Percentiles rank a stretch among this genome's conserved stretches.
Conservation (phyloP, 2,888 invertebrate species). For the Eucriotettix oculatus region DNA sequence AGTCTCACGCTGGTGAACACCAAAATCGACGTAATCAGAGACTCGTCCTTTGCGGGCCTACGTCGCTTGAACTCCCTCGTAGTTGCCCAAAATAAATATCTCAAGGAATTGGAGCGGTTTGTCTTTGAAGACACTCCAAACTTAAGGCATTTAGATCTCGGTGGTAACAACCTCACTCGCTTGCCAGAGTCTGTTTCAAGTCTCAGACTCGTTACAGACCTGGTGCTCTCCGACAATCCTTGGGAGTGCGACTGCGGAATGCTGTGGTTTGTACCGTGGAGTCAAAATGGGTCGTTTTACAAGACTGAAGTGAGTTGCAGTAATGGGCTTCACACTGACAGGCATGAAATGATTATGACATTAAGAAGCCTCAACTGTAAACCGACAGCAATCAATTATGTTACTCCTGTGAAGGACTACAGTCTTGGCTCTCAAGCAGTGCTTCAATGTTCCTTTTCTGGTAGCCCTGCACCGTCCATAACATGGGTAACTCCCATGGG, state of each 20-base stretch:
- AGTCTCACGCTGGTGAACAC: constrained; percentile 48
- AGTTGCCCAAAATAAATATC: constrained; percentile 40
- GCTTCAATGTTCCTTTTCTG: constrained; percentile 59
- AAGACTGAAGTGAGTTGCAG: constrained; percentile 47
- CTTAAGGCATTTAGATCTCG: constrained; percentile 48
- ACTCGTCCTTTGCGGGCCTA: constrained; percentile 48
- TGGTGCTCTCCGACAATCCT: constrained; percentile 56
- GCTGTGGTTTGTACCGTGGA: constrained; percentile 56
- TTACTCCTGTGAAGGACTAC: constrained; percentile 45
- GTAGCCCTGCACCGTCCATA: constrained; percentile 61
- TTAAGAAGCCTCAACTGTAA: constrained; percentile 55
- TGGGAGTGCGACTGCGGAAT: constrained; percentile 79
- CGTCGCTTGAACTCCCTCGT: constrained; percentile 37
- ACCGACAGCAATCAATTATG: constrained; percentile 39
- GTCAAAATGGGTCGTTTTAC: constrained; percentile 27
- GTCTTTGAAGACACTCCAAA: constrained; percentile 41
- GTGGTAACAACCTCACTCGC: constrained; percentile 49
- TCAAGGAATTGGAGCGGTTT: constrained; percentile 43
- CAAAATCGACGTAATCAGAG: constrained; percentile 43
- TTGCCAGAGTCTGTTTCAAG: constrained; percentile 52
- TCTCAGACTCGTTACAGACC: constrained; percentile 40
- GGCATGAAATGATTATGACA: constrained; percentile 49
- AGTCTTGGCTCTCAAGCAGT: constrained; percentile 47
- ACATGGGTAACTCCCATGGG: constrained; percentile 72
- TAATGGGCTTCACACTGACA: constrained; percentile 23